A percentile compares a stretch with the other conserved stretches of the same genome.
Evolutionary conservation across 2,113 vertebrate genomes (phyloP).

Genomic region (Riparia riparia): DNA sequence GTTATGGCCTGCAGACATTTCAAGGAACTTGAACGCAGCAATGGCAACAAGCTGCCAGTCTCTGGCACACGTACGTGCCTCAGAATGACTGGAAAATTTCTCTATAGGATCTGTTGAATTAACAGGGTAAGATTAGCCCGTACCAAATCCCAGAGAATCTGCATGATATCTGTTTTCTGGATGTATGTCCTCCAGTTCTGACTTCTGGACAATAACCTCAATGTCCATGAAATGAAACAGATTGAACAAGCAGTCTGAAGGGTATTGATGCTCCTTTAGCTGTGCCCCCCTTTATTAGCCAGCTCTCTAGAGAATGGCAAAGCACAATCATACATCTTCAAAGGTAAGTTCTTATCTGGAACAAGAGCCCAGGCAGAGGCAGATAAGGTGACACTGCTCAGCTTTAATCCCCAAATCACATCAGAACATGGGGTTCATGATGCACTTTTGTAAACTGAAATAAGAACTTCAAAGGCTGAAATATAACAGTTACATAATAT

Average conservation of each 20-base stretch:
- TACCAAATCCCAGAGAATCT: not conserved
- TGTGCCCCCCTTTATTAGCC: not conserved
- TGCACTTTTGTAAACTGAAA: not conserved
- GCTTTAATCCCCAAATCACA: not conserved
- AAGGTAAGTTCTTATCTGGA: not conserved
- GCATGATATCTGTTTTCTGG: not conserved
- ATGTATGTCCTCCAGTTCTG: not conserved
- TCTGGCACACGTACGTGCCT: not conserved
- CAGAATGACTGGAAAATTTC: not conserved
- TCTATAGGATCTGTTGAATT: not conserved
- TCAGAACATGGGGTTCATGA: not conserved
- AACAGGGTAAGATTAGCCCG: not conserved
- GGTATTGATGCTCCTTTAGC: not conserved
- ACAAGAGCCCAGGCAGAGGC: not conserved
- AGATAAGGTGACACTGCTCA: not conserved
- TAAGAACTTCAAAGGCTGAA: not conserved
- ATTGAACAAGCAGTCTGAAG: not conserved
- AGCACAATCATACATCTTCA: not conserved
- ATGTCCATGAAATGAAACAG: not conserved
- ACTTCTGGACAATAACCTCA: not conserved
- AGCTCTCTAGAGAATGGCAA: not conserved
- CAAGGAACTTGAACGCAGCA: not conserved
- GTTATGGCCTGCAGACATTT: not conserved
- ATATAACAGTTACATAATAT: not conserved
- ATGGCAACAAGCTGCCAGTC: not conserved